Evolutionary conservation across 1,140 invertebrate genomes (phyloP).

Genomic region (Caenorhabditis latens): DNA sequence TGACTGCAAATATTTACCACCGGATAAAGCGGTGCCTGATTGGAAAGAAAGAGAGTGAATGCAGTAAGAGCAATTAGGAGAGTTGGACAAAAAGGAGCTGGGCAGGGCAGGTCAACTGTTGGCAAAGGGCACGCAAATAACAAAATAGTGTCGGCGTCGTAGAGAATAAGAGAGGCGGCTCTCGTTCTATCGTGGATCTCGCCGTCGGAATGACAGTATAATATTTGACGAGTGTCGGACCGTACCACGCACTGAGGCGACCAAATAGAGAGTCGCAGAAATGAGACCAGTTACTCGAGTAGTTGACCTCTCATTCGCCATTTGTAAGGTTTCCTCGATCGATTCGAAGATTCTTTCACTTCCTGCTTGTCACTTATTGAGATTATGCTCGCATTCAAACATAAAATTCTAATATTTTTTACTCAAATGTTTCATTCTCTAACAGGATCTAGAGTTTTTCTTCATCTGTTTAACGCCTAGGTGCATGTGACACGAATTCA

Average conservation of each 20-base stretch:
- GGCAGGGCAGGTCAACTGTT: conserved; percentile 44
- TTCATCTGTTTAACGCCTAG: no score
- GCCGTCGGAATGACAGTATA: conserved; percentile 33
- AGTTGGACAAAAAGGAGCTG: conserved; percentile 45
- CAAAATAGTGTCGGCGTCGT: not conserved
- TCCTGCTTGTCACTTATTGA: not conserved
- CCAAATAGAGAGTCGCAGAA: conserved; percentile 50
- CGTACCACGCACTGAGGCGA: conserved; percentile 29
- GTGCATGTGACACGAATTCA: no score
- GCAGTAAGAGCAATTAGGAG: conserved; percentile 15
- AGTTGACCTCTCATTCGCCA: conserved; percentile 25
- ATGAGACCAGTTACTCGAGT: conserved; percentile 30
- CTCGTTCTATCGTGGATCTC: not conserved
- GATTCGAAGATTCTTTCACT: conserved; percentile 4
- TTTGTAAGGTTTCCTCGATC: conserved; percentile 34
- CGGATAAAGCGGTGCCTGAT: conserved; percentile 34
- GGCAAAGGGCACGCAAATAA: conserved; percentile 26
- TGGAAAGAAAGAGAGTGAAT: not conserved
- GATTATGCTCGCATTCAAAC: no score
- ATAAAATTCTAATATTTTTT: no score
- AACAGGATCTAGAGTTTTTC: no score
- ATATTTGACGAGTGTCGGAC: conserved; percentile 52
- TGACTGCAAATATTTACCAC: conserved; percentile 37
- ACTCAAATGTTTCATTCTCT: not conserved
- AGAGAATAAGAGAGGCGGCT: not conserved